Percentiles rank a stretch among this genome's conserved stretches.
Evolutionary conservation across 53 echinoderm and acorn worm species (phyloP).

Genomic region (Patiria pectinifera): DNA sequence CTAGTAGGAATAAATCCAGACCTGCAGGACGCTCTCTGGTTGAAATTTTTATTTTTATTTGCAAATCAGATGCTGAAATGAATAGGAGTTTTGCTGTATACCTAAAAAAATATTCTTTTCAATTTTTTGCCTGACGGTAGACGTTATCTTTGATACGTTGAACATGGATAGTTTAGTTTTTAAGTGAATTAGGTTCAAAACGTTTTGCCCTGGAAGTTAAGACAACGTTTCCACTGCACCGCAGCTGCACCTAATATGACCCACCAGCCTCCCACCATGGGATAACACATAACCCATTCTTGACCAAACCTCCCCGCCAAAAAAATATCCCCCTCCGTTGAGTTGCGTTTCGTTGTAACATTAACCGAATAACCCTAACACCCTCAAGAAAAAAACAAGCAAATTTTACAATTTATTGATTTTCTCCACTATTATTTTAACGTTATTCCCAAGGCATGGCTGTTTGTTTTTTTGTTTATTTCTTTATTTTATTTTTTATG

Average conservation of each 20-base stretch:
- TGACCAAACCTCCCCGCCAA: not conserved
- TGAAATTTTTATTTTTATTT: too few relatives aligned
- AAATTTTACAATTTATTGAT: not conserved
- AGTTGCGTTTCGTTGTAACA: conserved; percentile 30
- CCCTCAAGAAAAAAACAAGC: not conserved
- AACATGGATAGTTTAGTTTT: too few relatives aligned
- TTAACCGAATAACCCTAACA: conserved; percentile 53
- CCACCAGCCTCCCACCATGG: not conserved
- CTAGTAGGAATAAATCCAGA: not conserved
- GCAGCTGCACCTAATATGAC: conserved; percentile 29
- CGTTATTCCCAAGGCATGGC: not conserved
- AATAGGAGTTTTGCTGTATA: too few relatives aligned
- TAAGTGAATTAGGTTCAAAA: not conserved
- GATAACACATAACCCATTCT: conserved; percentile 42
- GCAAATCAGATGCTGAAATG: too few relatives aligned
- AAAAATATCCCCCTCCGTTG: not conserved
- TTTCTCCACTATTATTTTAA: not conserved
- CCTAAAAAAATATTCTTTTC: too few relatives aligned
- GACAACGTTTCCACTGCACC: conserved; percentile 64
- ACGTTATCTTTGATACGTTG: too few relatives aligned
- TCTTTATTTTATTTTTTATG: not conserved
- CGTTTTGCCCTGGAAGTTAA: conserved; percentile 36
- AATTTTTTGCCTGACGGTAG: not conserved
- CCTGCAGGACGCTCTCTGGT: too few relatives aligned
- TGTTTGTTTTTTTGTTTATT: not conserved